These are phyloP conservation scores for Drosophila truncata DNA, from an alignment of 1,140 invertebrate species.

Conservation along the genomic window DNA sequence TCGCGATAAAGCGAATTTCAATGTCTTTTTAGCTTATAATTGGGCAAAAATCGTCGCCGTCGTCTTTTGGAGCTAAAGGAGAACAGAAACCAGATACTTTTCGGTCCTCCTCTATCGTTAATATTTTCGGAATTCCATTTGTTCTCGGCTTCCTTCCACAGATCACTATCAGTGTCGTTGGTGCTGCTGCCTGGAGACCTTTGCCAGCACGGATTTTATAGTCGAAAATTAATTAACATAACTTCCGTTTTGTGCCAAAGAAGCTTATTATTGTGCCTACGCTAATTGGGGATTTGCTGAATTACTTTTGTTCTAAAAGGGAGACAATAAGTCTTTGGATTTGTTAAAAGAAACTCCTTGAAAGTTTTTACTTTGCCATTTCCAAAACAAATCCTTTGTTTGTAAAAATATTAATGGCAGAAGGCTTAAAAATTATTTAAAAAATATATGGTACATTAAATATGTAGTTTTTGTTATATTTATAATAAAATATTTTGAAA, in stretches of 20 bases:
- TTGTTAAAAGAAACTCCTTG: neutral
- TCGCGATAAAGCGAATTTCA: conserved; percentile 80
- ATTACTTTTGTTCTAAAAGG: conserved; percentile 7
- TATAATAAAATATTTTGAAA: neutral
- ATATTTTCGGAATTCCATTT: conserved; percentile 69
- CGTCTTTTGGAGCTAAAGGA: conserved; percentile 19
- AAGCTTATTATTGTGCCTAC: conserved; percentile 53
- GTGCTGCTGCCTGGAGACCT: conserved; percentile 26
- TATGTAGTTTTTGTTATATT: too few species aligned
- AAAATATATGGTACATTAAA: neutral
- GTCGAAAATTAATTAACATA: conserved; percentile 74
- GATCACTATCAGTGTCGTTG: conserved; percentile 59
- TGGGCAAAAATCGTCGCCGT: conserved; percentile 63
- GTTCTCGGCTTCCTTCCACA: conserved; percentile 47
- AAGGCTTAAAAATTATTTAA: neutral
- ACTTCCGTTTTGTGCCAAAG: conserved; percentile 67
- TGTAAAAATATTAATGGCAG: neutral
- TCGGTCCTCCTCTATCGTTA: conserved; percentile 72
- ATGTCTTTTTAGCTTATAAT: conserved; percentile 80
- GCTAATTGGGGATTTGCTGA: conserved; percentile 62
- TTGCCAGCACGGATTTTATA: conserved; percentile 43
- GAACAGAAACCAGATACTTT: conserved; percentile 59
- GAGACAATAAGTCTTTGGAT: conserved; percentile 3
- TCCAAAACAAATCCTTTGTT: neutral
- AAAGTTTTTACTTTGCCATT: neutral